Evolutionary conservation across 2,113 vertebrate species (phyloP).

Genomic region (Narcine bancroftii): DNA sequence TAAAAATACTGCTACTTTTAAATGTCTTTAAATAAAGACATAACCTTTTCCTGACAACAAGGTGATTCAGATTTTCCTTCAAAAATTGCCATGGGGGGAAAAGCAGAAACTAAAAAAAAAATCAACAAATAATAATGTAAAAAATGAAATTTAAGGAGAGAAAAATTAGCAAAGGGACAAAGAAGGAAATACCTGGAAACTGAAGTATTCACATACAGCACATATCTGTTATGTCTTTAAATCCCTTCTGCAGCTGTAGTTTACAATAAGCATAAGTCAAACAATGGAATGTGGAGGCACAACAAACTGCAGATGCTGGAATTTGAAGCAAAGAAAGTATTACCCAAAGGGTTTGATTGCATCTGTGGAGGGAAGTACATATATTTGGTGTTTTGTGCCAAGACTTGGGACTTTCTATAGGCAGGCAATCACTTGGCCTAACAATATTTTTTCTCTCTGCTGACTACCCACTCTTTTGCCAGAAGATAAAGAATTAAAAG

Average conservation of each 20-base stretch:
- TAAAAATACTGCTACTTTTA: not conserved
- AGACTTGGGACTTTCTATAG: not conserved
- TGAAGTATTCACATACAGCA: not conserved
- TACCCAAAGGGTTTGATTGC: not conserved
- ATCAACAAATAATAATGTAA: not conserved
- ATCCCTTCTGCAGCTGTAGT: not conserved
- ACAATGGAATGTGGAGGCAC: too few species aligned
- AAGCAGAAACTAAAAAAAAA: not conserved
- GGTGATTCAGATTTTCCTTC: not conserved
- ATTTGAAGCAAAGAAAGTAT: too few species aligned
- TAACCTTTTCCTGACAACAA: not conserved
- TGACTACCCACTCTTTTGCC: not conserved
- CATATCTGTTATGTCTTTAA: not conserved
- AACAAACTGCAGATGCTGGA: too few species aligned
- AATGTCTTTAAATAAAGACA: too few species aligned
- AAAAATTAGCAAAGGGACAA: not conserved
- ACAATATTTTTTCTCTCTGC: not conserved
- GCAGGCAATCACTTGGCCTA: not conserved
- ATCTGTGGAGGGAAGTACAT: too few species aligned
- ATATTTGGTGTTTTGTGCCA: too few species aligned
- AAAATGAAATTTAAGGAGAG: not conserved
- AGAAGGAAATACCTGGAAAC: not conserved
- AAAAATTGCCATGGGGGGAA: not conserved
- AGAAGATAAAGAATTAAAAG: not conserved
- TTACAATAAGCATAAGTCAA: not conserved